Conservation (phyloP, 2,888 invertebrate species). For the Orchestes rusci region DNA sequence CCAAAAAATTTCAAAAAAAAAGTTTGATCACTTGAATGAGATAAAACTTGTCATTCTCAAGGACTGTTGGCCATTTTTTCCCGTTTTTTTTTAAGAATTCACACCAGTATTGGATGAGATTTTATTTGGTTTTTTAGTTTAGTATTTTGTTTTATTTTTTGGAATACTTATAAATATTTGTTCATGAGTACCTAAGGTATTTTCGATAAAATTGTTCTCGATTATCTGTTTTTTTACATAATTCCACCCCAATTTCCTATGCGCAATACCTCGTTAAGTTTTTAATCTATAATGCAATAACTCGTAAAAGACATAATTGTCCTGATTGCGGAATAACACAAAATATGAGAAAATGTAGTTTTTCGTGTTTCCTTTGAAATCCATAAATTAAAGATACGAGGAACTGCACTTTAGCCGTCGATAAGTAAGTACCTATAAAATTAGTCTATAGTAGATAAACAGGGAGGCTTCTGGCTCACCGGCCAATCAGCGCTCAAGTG, state of each 20-base stretch:
- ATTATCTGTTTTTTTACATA: neutral
- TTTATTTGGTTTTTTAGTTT: conserved; percentile 2
- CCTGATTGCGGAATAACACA: neutral
- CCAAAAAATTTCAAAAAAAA: conserved; percentile 9
- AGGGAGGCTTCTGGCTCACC: no score
- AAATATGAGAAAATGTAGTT: conserved; percentile 2
- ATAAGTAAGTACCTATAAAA: no score
- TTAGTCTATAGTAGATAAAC: no score
- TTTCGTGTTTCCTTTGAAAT: neutral
- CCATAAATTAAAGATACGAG: neutral
- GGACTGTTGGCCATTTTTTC: neutral
- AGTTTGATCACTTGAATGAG: conserved; percentile 9
- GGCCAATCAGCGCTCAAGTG: no score
- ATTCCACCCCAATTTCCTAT: neutral
- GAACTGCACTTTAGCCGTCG: no score
- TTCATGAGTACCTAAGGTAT: neutral
- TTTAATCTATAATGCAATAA: conserved; percentile 1
- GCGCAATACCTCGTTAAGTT: conserved; percentile 1
- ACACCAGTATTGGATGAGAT: neutral
- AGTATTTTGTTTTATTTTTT: neutral
- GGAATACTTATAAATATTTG: neutral
- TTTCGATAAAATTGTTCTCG: neutral
- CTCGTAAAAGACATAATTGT: conserved; percentile 1
- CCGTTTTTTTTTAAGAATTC: neutral
- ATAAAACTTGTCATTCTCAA: conserved; percentile 7